Percentiles rank a stretch among this genome's conserved stretches.
Evolutionary conservation across 2,113 vertebrate genomes (phyloP).

Genomic region (Calyptomena viridis): DNA sequence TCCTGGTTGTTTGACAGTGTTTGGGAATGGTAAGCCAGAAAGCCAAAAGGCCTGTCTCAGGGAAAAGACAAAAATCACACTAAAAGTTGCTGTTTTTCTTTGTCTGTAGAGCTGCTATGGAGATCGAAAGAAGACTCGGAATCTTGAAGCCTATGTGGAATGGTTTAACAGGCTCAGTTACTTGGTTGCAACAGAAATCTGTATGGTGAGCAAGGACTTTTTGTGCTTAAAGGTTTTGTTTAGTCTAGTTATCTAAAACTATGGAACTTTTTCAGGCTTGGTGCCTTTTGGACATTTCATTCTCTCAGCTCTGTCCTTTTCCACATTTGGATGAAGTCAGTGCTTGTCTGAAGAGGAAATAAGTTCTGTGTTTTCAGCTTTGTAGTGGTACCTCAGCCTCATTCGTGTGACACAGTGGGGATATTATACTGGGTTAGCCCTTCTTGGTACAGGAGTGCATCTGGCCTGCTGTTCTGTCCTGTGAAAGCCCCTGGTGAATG

Average conservation of each 20-base stretch:
- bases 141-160: conserved; percentile 91
- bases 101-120: conserved; percentile 79
- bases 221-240: not conserved
- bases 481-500: not conserved
- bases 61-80: not conserved
- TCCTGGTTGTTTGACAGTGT: not conserved
- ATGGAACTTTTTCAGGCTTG: not conserved
- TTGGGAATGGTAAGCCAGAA: not conserved
- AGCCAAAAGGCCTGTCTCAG: not conserved
- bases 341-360: not conserved
- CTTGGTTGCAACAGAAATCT: conserved; percentile 95
- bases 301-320: not conserved
- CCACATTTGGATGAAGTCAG: not conserved
- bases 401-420: not conserved
- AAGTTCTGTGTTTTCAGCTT: not conserved
- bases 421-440: not conserved
- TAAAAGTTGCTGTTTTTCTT: not conserved
- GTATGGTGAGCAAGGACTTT: conserved; percentile 81
- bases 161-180: conserved; percentile 98
- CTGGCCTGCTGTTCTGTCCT: not conserved
- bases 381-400: not conserved
- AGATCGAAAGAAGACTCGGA: conserved; percentile 85
- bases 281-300: not conserved
- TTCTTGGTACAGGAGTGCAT: not conserved
- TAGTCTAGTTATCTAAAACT: not conserved